Conservation (phyloP, 2,797 vertebrate genomes). For the Acanthopagrus latus region DNA sequence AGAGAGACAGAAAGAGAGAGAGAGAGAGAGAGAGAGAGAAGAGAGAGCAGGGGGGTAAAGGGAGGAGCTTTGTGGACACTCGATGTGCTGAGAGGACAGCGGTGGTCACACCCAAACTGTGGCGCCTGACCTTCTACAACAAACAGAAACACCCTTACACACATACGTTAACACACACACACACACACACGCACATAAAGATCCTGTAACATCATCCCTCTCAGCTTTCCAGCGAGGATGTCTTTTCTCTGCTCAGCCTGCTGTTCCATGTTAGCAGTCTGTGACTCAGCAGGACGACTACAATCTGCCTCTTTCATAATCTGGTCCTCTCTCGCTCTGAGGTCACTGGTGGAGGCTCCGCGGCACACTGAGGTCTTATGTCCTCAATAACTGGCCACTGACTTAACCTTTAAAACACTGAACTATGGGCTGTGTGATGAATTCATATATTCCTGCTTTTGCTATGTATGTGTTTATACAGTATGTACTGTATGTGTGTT, state of each 20-base stretch:
- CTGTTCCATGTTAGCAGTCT: conserved; percentile 58
- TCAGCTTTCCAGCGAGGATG: conserved; percentile 56
- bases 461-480: no score
- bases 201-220: conserved; percentile 66
- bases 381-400: neutral
- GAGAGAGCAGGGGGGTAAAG: conserved; percentile 53
- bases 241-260: conserved; percentile 51
- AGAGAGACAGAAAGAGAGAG: conserved; percentile 1
- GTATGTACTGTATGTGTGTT: no score
- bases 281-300: conserved; percentile 76
- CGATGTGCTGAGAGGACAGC: conserved; percentile 80
- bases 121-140: conserved; percentile 82
- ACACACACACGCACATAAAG: conserved; percentile 11
- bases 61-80: conserved; percentile 75
- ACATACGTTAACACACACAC: conserved; percentile 31
- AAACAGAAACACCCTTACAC: conserved; percentile 75
- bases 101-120: conserved; percentile 82
- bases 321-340: conserved; percentile 35
- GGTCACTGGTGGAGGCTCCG: conserved; percentile 24
- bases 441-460: no score
- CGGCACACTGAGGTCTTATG: neutral
- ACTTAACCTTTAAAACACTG: no score
- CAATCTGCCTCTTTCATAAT: conserved; percentile 68
- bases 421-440: no score
- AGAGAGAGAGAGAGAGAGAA: conserved; percentile 33